These are phyloP conservation scores for Ladona fulva DNA, from an alignment of 1,140 invertebrate species.

Conservation along the genomic window DNA sequence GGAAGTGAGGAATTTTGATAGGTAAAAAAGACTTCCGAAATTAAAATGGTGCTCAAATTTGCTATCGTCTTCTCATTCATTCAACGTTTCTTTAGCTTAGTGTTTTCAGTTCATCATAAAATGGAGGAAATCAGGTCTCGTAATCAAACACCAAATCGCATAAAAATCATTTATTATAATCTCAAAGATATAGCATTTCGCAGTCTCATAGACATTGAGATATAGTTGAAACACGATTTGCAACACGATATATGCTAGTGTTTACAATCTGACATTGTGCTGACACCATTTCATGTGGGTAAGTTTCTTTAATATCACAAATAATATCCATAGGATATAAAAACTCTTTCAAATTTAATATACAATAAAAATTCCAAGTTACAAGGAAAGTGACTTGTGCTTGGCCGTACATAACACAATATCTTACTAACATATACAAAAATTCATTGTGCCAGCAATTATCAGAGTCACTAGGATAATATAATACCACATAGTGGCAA, in stretches of 20 bases:
- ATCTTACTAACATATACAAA: neutral
- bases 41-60: neutral
- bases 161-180: constrained; percentile 3
- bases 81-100: too few relatives aligned
- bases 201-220: neutral
- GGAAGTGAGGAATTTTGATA: constrained; percentile 1
- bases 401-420: neutral
- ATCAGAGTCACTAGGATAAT: neutral
- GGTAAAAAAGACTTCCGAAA: neutral
- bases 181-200: constrained; percentile 1
- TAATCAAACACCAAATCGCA: neutral
- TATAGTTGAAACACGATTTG: neutral
- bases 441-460: neutral
- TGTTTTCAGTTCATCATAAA: too few relatives aligned
- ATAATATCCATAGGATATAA: constrained; percentile 8
- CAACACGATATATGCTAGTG: neutral
- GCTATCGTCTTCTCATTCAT: too few relatives aligned
- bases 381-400: neutral
- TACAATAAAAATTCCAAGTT: neutral
- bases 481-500: neutral
- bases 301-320: constrained; percentile 10
- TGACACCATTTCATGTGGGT: neutral
- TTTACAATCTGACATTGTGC: neutral
- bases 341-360: neutral
- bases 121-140: too few relatives aligned